These are phyloP conservation scores for Nebria salina DNA, from an alignment of 2,888 invertebrate species.

Conservation along the genomic window DNA sequence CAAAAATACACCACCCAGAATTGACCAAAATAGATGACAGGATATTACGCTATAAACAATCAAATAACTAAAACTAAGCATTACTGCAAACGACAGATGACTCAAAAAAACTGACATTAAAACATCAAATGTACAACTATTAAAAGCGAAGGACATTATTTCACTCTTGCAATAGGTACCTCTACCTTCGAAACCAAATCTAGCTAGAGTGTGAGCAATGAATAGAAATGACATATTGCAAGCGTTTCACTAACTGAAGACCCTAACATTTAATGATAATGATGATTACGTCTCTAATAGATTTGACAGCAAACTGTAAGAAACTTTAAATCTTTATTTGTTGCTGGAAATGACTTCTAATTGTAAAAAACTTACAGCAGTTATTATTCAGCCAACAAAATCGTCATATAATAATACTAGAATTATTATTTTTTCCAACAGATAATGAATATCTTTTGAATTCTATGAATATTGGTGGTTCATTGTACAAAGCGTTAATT, in stretches of 20 bases:
- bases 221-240: conserved; percentile 13
- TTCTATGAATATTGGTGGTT: too few species aligned
- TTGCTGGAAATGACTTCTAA: background rate
- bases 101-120: background rate
- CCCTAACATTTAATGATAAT: conserved; percentile 8
- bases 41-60: background rate
- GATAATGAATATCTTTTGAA: too few species aligned
- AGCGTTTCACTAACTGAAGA: background rate
- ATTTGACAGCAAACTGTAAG: conserved; percentile 10
- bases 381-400: background rate
- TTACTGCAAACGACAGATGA: background rate
- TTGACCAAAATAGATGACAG: background rate
- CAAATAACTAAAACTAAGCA: background rate
- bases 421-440: too few species aligned
- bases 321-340: conserved; percentile 3
- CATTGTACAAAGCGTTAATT: too few species aligned
- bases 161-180: background rate
- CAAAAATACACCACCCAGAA: background rate
- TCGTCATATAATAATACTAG: background rate
- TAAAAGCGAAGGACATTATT: background rate
- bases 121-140: background rate
- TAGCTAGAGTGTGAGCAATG: background rate
- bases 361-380: background rate
- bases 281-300: background rate
- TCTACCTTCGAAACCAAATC: background rate